Evolutionary conservation across 2,113 vertebrate genomes (phyloP), one percentile per base, ranked within the genome.

Genomic region (Neolamprologus hecqui): DNA sequence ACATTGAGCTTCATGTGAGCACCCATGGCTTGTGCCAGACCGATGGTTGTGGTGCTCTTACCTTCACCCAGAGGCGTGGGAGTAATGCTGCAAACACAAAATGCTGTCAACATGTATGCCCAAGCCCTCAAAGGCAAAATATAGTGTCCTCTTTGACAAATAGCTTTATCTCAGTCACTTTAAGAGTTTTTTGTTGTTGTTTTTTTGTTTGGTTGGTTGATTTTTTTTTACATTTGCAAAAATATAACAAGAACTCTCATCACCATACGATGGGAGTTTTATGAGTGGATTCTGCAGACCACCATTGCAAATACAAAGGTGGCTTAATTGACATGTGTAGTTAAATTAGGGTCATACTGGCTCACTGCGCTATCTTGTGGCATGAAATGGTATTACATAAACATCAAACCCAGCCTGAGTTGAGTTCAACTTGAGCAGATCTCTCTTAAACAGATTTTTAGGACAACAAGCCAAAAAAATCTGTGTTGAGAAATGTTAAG

Each of bases 1-100:
- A 98, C 98, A 3, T 99, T 99, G 79, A 97, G 96, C 14, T 97
- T 96, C 70, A 99, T 97, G 89, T 99, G 97, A 47, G 98, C 98
- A 3, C 98, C 98, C 1, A 99, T 93, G 17, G 98, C 98, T 91
- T 99, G 98, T 17, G 97, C 98, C 87, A 99, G 95, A 2, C 99
- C 99, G 0, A 99, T 95, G 0, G 98, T 99, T 51, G 98, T 99
- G 19, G 99, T 99, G 94, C 99, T 99, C 65, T 99, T 99, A 10
- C 98, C 98, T 93, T 99, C 98, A 77, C 98, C 98, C 57, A 99
- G 93, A 6, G 99, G 99, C 2, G 99, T 99, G 55, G 98, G 99
- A 13, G 99, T 99, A 91, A 99, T 99, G 79, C 98, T 99, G 92
- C 11, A 94, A 81, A 35, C 65, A 68, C 55, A 95, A 82, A 87